Evolutionary conservation across 1,140 invertebrate genomes (phyloP), one percentile per base, ranked within the genome.

Genomic region (Drosophila truncata): DNA sequence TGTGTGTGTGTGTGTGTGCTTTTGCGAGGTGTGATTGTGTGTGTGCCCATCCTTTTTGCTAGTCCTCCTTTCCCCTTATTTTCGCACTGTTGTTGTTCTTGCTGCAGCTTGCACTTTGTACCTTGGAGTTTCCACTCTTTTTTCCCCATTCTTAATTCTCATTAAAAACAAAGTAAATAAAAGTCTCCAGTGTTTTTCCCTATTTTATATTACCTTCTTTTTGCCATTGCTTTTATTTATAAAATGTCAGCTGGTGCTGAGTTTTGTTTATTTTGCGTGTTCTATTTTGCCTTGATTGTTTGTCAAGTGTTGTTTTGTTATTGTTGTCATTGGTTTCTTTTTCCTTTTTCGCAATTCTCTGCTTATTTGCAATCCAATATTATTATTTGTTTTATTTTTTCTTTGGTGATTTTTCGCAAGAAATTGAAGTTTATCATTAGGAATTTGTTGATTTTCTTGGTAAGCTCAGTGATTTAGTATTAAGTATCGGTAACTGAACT

Each of bases 91-190:
- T 76, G 73, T 80, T 61, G 76, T 47, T 60, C 62, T 42, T 58
- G 63, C 49, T 70, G 46, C 52, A 79, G 61, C 62, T 81, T 85
- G 78, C 73, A 88, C 84, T 88, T 88, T 88, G 84, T 84, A 88
- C 84, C 84, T 78, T 71, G 55, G 77, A 84, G 80, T 84, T 84
- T 86, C 60, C 57, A 49, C 33, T 83, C 57, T 60, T n/a, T 63
- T 49, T 10, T 33, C 2, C 25, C 8, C 78, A 52, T 71, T 81
- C 55, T 75, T 37, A 70, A 78, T 85, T 50, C 50, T 33, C 47
- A 25, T 37, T 55, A 23, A 84, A 76, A 83, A 67, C 81, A 64
- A 66, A 76, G 65, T 66, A 67, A 72, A 77, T 88, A 70, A 69
- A 78, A 54, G 80, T 50, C 58, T 78, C 67, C 39, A 65, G 42